Percentiles rank a stretch among this genome's conserved stretches.
Evolutionary conservation across 2,888 invertebrate genomes (phyloP).

Genomic region (Mechanitis mazaeus): DNA sequence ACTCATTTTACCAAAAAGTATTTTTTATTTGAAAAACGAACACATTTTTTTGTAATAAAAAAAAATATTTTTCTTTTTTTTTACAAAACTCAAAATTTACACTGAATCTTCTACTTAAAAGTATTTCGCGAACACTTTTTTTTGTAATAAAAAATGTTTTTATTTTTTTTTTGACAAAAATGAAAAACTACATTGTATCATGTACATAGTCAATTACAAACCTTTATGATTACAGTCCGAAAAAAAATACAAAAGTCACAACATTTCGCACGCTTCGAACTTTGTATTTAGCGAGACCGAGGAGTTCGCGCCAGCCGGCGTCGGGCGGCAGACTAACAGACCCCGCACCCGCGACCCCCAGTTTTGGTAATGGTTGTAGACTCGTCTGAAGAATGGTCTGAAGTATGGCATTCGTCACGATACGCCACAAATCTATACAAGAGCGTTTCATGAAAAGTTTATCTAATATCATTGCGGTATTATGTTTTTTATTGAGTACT

Average conservation of each 20-base stretch:
- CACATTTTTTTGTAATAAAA: too few species aligned
- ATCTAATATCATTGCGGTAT: background rate
- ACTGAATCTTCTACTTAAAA: too few species aligned
- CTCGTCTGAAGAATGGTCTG: conserved; percentile 6
- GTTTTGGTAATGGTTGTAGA: conserved; percentile 13
- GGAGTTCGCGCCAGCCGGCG: conserved; percentile 37
- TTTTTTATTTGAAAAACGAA: too few species aligned
- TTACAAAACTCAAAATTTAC: too few species aligned
- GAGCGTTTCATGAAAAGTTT: background rate
- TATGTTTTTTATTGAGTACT: background rate
- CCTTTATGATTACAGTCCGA: conserved; percentile 8
- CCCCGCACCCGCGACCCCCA: conserved; percentile 35
- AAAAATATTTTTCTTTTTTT: too few species aligned
- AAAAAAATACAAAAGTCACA: conserved; percentile 19
- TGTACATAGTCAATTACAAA: background rate
- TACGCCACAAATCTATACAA: background rate
- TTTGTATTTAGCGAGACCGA: conserved; percentile 20
- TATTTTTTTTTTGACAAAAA: background rate
- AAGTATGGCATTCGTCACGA: conserved; percentile 6
- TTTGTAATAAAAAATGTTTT: background rate
- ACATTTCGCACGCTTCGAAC: conserved; percentile 27
- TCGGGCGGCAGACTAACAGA: conserved; percentile 57
- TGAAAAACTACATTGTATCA: background rate
- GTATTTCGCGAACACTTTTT: background rate
- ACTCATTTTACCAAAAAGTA: too few species aligned